These are phyloP conservation scores for Caenorhabditis sp. DNA, from an alignment of 2,888 invertebrate species.

Conservation along the genomic window DNA sequence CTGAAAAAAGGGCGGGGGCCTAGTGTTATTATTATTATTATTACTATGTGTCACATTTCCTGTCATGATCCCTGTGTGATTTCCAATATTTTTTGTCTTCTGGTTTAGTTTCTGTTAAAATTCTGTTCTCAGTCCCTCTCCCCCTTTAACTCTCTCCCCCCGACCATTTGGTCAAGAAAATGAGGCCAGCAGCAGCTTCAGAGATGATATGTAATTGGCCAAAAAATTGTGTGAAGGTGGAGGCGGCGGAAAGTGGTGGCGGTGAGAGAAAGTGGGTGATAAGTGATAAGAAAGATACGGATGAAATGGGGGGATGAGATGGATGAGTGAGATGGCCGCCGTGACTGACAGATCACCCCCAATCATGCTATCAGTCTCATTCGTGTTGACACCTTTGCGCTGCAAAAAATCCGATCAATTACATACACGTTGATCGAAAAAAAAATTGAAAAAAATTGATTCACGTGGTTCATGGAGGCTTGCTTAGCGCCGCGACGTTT, in stretches of 20 bases:
- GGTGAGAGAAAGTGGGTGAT: constrained; percentile 1
- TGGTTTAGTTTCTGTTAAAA: too few relatives aligned
- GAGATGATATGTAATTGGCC: constrained; percentile 40
- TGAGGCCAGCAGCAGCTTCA: constrained; percentile 19
- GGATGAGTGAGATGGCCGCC: constrained; percentile 33
- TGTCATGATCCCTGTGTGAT: too few relatives aligned
- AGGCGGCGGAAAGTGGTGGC: constrained; percentile 22
- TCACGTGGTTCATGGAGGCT: too few relatives aligned
- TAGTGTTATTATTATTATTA: constrained; percentile 20
- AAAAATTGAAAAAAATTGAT: too few relatives aligned
- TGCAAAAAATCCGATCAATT: too few relatives aligned
- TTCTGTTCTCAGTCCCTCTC: too few relatives aligned
- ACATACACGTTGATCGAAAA: too few relatives aligned
- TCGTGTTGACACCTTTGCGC: constrained; percentile 28
- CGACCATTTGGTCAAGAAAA: constrained; percentile 17
- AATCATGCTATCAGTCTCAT: constrained; percentile 31
- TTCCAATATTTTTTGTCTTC: too few relatives aligned
- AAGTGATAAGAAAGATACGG: constrained; percentile 40
- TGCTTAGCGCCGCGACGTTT: too few relatives aligned
- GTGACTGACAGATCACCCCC: constrained; percentile 44
- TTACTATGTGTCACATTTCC: constrained; percentile 36
- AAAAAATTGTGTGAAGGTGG: constrained; percentile 17
- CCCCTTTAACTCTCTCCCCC: too few relatives aligned
- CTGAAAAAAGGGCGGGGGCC: constrained; percentile 43
- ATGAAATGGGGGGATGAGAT: constrained; percentile 38